These are phyloP conservation scores for Coracias cyanogaster DNA, from an alignment of 2,797 vertebrate genomes.

Conservation along the genomic window DNA sequence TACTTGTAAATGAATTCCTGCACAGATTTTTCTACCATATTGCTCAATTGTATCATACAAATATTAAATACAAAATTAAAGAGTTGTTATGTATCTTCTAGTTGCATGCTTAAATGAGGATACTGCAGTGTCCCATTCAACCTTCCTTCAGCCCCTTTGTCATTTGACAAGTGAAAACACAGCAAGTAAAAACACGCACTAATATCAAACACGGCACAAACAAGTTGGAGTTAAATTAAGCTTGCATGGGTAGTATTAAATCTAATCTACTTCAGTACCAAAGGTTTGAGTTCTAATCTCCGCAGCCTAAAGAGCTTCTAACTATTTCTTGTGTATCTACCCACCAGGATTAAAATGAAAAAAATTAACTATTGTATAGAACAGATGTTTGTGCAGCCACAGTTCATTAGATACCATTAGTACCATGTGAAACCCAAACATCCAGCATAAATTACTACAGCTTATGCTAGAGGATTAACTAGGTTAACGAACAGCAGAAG, in stretches of 20 bases:
- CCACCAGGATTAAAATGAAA: background rate
- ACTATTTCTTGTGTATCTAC: slow-evolving; percentile 1
- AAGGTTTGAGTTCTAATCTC: slow-evolving; percentile 5
- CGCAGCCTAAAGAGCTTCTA: background rate
- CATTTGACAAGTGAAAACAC: background rate
- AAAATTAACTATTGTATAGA: slow-evolving; percentile 25
- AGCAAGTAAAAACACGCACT: background rate
- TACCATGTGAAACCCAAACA: slow-evolving; percentile 13
- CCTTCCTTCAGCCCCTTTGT: background rate
- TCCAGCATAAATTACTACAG: slow-evolving; percentile 34
- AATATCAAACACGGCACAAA: background rate
- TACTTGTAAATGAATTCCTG: background rate
- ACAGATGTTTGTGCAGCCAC: slow-evolving; percentile 42
- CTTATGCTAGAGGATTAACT: slow-evolving; percentile 39
- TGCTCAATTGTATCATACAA: background rate
- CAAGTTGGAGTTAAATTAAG: background rate
- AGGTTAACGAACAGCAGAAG: slow-evolving; percentile 12
- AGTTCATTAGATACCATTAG: slow-evolving; percentile 55
- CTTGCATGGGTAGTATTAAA: background rate
- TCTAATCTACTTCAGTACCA: slow-evolving; percentile 5
- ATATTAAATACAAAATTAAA: background rate
- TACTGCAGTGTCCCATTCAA: background rate
- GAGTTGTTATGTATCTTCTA: background rate
- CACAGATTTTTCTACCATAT: background rate
- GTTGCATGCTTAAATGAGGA: background rate